These are phyloP conservation scores for Pteronura brasiliensis DNA, from an alignment of 2,113 vertebrate species.

Conservation along the genomic window DNA sequence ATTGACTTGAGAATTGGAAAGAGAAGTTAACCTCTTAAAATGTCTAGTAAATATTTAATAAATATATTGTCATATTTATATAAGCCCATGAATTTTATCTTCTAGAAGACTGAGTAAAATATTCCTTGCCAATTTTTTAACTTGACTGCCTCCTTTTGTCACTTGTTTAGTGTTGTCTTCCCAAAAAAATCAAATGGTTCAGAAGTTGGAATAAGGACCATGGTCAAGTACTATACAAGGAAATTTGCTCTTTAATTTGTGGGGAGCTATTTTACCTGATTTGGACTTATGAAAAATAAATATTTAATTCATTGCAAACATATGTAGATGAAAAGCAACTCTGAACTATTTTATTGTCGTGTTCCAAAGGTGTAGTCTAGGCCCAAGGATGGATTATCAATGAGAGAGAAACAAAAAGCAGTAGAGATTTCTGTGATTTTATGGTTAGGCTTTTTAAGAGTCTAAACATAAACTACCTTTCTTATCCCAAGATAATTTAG, in stretches of 20 bases:
- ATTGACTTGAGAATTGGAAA: neutral
- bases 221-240: neutral
- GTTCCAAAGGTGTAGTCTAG: neutral
- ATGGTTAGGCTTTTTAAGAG: neutral
- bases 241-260: conserved; percentile 1
- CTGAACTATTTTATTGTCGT: neutral
- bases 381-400: neutral
- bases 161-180: neutral
- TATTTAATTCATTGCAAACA: neutral
- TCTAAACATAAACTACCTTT: neutral
- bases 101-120: neutral
- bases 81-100: neutral
- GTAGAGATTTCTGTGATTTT: neutral
- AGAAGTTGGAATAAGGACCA: neutral
- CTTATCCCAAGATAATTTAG: neutral
- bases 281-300: neutral
- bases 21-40: conserved; percentile 21
- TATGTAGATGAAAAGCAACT: neutral
- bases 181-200: neutral
- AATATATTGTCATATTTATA: neutral
- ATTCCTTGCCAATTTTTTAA: neutral
- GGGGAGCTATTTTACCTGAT: neutral
- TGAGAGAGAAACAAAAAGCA: neutral
- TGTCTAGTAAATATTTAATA: neutral
- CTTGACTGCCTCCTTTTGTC: neutral